Evolutionary conservation across 2,797 vertebrate species (phyloP), one percentile per base, ranked within the genome.

Genomic region (Leptodactylus fallax): DNA sequence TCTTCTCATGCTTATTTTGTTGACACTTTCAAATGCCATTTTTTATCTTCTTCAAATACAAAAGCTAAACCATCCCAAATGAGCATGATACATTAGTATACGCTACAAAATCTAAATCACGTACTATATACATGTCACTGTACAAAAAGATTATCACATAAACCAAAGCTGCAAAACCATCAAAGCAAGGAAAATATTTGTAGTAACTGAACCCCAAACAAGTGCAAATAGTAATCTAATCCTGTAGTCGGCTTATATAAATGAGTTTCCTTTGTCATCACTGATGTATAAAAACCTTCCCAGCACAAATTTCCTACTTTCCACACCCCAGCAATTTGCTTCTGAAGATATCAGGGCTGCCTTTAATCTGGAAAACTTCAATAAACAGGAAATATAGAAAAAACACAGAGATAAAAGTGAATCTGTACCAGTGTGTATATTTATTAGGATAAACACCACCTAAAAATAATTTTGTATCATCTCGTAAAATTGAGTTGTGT

Each of bases 221-320:
- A 82, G 79, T 53, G 71, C 36, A 78, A 61, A 74, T 36, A 58
- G n/a, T 27, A 74, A 87, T 81, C 19, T 25, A 60, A 69, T 86
- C 9, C 67, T 51, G 25, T 25, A 81, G 63, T 45, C n/a, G 7
- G 47, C 53, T 69, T 87, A 56, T 51, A 56, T 53, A 79, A 58
- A 83, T 79, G 25, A 74, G 71, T 11, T 74, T 58, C 23, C 36
- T 87, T 79, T 84, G 63, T 60, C 65, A 85, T 10, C 51, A 53
- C 19, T 83, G 51, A 84, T 88, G 55, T 84, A 61, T 60, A 79
- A 88, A 83, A 83, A 67, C 72, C 71, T 67, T 51, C 83, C 45
- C 56, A 51, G 45, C 53, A 6, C 58, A 71, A 79, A 78, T 83
- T 78, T 63, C 21, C 56, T 67, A 88, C 72, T 79, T 79, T 65